Conservation (phyloP, 2,797 vertebrate species). For the Myotis daubentonii region DNA sequence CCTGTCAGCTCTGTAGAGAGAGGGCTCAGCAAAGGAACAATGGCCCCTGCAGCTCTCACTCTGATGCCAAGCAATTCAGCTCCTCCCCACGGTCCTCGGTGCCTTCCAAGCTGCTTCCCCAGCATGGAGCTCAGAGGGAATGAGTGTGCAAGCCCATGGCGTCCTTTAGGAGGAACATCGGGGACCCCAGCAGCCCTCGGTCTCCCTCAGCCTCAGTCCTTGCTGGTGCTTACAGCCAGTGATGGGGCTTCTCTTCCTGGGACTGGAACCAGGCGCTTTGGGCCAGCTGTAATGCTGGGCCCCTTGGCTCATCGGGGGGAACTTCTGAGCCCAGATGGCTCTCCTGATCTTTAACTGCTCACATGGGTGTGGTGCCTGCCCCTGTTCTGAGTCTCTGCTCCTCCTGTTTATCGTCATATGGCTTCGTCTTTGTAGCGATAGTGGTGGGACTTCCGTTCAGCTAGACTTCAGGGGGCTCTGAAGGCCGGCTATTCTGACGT, state of each 20-base stretch:
- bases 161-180: not conserved
- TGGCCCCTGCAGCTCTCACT: not conserved
- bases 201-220: not conserved
- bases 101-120: not conserved
- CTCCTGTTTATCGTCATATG: not conserved
- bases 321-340: not conserved
- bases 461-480: not conserved
- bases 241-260: not conserved
- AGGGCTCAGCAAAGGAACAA: not conserved
- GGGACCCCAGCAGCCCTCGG: not conserved
- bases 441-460: not conserved
- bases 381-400: not conserved
- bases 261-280: not conserved
- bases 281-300: not conserved
- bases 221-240: not conserved
- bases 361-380: not conserved
- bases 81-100: too few species aligned
- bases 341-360: not conserved
- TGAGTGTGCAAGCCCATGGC: not conserved
- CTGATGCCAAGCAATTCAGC: not conserved
- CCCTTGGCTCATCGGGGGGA: too few species aligned
- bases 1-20: not conserved
- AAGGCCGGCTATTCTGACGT: not conserved
- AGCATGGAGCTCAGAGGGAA: not conserved
- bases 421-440: not conserved